Conservation (phyloP, 1,140 invertebrate genomes). For the Heliconius melpomene region DNA sequence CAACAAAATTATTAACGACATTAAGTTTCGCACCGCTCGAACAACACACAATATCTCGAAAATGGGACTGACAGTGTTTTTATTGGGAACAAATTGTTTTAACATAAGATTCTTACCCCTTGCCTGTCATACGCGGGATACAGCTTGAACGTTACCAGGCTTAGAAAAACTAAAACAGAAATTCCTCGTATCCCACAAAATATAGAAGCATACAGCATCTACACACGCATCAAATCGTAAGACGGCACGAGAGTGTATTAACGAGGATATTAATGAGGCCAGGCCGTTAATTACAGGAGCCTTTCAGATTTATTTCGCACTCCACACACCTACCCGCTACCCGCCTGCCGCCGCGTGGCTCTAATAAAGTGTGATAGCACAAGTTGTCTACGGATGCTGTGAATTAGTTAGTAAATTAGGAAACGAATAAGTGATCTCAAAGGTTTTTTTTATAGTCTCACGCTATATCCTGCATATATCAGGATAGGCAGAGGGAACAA, state of each 20-base stretch:
- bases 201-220: neutral
- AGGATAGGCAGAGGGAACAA: neutral
- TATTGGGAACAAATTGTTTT: no score
- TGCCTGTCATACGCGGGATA: no score
- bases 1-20: no score
- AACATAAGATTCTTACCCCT: no score
- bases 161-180: neutral
- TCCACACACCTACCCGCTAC: neutral
- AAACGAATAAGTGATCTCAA: neutral
- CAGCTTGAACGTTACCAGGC: neutral
- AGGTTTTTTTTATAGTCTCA: neutral
- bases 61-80: no score
- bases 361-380: conserved; percentile 9
- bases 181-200: neutral
- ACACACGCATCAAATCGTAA: conserved; percentile 23
- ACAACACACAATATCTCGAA: no score
- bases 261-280: conserved; percentile 52
- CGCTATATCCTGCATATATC: neutral
- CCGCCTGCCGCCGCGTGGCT: neutral
- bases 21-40: no score
- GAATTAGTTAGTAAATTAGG: neutral
- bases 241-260: conserved; percentile 31
- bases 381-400: conserved; percentile 21
- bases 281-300: conserved; percentile 48
- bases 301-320: conserved; percentile 13